Conservation (phyloP, 2,888 invertebrate species). For the Brenthis hecate region DNA sequence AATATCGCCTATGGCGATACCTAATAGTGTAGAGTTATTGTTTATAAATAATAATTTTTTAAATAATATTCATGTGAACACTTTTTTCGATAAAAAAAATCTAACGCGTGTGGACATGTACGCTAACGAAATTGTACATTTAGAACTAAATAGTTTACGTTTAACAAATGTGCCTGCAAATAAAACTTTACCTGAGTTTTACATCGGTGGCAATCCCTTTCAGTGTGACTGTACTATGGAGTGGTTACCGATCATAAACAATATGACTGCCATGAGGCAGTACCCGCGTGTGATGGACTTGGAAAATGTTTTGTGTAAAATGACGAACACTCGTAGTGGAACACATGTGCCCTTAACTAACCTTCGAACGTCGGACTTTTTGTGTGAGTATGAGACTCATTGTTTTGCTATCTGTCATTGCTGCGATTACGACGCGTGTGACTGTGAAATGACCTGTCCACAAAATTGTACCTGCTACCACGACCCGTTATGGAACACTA, state of each 20-base stretch:
- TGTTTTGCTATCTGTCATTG: slow-evolving; percentile 97
- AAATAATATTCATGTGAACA: slow-evolving; percentile 90
- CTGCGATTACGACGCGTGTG: slow-evolving; percentile 97
- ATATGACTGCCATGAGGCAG: slow-evolving; percentile 90
- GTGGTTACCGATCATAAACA: slow-evolving; percentile 95
- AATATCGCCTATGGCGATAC: slow-evolving; percentile 91
- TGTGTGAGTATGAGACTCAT: slow-evolving; percentile 95
- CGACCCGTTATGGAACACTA: slow-evolving; percentile 96
- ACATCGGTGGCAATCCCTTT: slow-evolving; percentile 95
- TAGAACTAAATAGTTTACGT: slow-evolving; percentile 91
- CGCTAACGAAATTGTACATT: slow-evolving; percentile 91
- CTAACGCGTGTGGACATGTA: slow-evolving; percentile 94
- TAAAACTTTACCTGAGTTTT: slow-evolving; percentile 92
- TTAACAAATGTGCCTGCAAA: slow-evolving; percentile 88
- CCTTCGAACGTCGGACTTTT: slow-evolving; percentile 91
- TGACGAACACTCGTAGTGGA: slow-evolving; percentile 91
- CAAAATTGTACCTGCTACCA: slow-evolving; percentile 96
- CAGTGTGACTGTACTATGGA: slow-evolving; percentile 98
- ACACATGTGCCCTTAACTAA: slow-evolving; percentile 89
- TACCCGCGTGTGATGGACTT: slow-evolving; percentile 95
- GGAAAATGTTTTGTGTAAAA: slow-evolving; percentile 93
- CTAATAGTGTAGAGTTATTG: slow-evolving; percentile 92
- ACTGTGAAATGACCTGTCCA: slow-evolving; percentile 98
- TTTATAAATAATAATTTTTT: slow-evolving; percentile 95
- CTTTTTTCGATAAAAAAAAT: slow-evolving; percentile 92